Percentiles rank a stretch among this genome's conserved stretches.
Conservation (phyloP, 2,888 invertebrate genomes). For the Iselma pallidipennis region DNA sequence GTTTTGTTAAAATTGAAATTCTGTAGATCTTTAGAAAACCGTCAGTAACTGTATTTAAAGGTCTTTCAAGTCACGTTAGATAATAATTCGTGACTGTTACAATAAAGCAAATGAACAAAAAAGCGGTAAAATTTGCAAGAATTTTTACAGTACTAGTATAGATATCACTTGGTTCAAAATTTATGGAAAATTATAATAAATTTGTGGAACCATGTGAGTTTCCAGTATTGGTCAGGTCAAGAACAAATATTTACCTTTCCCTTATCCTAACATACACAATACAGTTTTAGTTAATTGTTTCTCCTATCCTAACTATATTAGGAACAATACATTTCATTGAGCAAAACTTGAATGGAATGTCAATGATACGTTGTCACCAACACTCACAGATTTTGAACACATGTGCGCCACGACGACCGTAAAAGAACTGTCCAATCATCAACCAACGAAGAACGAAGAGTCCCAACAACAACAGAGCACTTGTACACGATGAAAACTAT, state of each 20-base stretch:
- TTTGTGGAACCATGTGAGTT: too few relatives aligned
- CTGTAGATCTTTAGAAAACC: background rate
- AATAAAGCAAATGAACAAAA: background rate
- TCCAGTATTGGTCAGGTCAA: background rate
- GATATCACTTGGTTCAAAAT: too few relatives aligned
- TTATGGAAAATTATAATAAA: too few relatives aligned
- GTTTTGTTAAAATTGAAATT: background rate
- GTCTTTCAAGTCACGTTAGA: background rate
- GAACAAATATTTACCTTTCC: conserved; percentile 1
- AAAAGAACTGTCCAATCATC: too few relatives aligned
- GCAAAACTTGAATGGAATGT: background rate
- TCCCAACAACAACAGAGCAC: too few relatives aligned
- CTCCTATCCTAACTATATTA: background rate
- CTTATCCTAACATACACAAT: background rate
- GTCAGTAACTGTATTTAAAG: background rate
- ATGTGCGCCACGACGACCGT: background rate
- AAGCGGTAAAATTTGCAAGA: background rate
- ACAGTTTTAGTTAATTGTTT: background rate
- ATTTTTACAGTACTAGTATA: background rate
- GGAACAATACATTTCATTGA: background rate
- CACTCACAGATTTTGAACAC: background rate
- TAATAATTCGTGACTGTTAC: background rate
- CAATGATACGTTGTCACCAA: background rate
- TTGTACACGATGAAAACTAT: background rate
- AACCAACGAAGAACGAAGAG: too few relatives aligned